These are phyloP conservation scores for Phainopepla nitens DNA, from an alignment of 2,113 vertebrate species.

Conservation along the genomic window DNA sequence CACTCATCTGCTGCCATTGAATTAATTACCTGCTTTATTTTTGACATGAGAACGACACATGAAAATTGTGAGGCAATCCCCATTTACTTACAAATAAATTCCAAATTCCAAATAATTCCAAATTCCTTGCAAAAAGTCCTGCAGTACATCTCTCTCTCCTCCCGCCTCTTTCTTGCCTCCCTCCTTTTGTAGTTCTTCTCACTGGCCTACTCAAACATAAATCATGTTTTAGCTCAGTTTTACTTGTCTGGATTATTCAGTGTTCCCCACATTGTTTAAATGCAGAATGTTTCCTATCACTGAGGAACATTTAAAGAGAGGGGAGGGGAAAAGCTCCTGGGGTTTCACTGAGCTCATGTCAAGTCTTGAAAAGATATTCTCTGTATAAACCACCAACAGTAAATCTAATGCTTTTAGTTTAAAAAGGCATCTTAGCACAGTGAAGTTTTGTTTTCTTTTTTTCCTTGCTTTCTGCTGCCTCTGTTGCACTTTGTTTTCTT, in stretches of 20 bases:
- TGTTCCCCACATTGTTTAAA: not conserved
- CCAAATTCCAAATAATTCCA: too few species aligned
- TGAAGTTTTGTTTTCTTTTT: not conserved
- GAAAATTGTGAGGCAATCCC: not conserved
- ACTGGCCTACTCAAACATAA: not conserved
- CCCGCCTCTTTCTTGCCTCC: not conserved
- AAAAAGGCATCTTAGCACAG: not conserved
- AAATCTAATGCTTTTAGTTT: not conserved
- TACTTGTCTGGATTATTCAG: not conserved
- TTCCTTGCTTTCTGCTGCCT: not conserved
- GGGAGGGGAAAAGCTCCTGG: not conserved
- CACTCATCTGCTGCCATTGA: not conserved
- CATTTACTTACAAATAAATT: not conserved
- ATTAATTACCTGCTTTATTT: not conserved
- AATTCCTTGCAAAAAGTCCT: not conserved
- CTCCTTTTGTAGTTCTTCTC: not conserved
- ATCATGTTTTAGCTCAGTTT: not conserved
- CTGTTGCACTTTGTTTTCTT: not conserved
- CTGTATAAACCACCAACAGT: accelerated
- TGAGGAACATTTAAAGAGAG: not conserved
- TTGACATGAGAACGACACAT: not conserved
- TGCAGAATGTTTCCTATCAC: not conserved
- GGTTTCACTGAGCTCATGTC: not conserved
- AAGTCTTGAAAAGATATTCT: not conserved
- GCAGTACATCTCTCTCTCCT: not conserved